Evolutionary conservation across 2,797 vertebrate species (phyloP), one percentile per base, ranked within the genome.

Genomic region (Nannoperca australis): DNA sequence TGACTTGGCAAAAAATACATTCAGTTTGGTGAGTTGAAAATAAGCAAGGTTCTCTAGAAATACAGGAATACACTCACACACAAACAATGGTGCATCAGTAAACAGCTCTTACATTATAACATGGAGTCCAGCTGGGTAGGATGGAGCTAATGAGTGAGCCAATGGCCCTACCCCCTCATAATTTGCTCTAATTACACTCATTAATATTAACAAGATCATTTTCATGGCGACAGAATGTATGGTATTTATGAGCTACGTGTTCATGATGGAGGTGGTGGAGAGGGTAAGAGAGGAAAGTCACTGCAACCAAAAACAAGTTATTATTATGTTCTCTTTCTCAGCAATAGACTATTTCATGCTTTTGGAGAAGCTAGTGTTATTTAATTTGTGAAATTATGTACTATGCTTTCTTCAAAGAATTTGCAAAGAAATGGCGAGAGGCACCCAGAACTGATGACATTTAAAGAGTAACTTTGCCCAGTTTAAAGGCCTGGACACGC

Each of bases 121-220:
- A 76, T 65, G 76, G 59, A 66, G 78, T 85, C 85, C 86, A 92
- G 86, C 90, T 94, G 88, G 86, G 85, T 79, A 59, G 74, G 69
- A 81, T 76, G 74, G 53, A 78, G 70, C 49, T 78, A 89, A 90
- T 82, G 74, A 81, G 27, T 63, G 58, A 47, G 54, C 53, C 73
- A 47, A 18, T 84, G 70, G 76, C 71, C 81, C 85, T 75, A 59
- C 87, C 88, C 85, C 72, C 73, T 85, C 74, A 89, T 92, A 81
- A 92, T 63, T 82, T 82, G 55, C 84, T 68, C 79, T 91, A 93
- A 94, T 94, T 93, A 90, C 70, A 73, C 55, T 86, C 83, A 79
- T 94, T 93, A 92, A 93, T 94, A 93, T 93, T 91, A 92, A 94
- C 74, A 45, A 87, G 51, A 30, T 75, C 51, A 85, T 90, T 92